Conservation (phyloP, 2,888 invertebrate genomes). For the Teinopalpus imperialis region DNA sequence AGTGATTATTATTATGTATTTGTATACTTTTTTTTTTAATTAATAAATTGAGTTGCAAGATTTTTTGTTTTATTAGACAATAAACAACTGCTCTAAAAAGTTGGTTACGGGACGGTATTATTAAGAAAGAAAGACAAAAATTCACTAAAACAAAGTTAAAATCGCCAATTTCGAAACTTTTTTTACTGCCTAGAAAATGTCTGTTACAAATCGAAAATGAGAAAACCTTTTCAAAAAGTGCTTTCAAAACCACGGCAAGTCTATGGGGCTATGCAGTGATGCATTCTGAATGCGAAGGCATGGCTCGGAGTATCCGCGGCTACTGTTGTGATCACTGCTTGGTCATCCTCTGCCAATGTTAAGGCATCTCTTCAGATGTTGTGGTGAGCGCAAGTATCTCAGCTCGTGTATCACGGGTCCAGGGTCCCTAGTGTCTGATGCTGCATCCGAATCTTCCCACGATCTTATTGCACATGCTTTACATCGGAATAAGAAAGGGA, state of each 20-base stretch:
- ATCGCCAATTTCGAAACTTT: conserved; percentile 33
- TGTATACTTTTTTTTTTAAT: too few species aligned
- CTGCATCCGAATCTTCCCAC: too few species aligned
- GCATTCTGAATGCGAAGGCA: conserved; percentile 66
- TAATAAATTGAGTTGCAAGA: too few species aligned
- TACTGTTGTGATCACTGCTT: conserved; percentile 51
- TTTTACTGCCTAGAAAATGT: conserved; percentile 31
- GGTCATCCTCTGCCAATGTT: conserved; percentile 53
- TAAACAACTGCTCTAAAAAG: too few species aligned
- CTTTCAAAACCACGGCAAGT: conserved; percentile 22
- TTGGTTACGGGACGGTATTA: too few species aligned
- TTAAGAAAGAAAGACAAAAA: conserved; percentile 42
- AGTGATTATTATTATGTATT: too few species aligned
- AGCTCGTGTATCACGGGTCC: too few species aligned
- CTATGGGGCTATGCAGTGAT: conserved; percentile 36
- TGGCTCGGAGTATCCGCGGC: conserved; percentile 61
- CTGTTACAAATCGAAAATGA: conserved; percentile 23
- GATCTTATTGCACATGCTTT: too few species aligned
- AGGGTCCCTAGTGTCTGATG: too few species aligned
- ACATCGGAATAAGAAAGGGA: too few species aligned
- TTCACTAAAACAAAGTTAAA: conserved; percentile 40
- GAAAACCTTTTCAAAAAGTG: conserved; percentile 1
- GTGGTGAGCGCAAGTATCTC: too few species aligned
- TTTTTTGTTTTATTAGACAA: too few species aligned
- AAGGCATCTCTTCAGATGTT: conserved; percentile 71